phyloP scores from a whole-genome alignment of 2,113 vertebrate species.

The Xyrauchen texanus region DNA sequence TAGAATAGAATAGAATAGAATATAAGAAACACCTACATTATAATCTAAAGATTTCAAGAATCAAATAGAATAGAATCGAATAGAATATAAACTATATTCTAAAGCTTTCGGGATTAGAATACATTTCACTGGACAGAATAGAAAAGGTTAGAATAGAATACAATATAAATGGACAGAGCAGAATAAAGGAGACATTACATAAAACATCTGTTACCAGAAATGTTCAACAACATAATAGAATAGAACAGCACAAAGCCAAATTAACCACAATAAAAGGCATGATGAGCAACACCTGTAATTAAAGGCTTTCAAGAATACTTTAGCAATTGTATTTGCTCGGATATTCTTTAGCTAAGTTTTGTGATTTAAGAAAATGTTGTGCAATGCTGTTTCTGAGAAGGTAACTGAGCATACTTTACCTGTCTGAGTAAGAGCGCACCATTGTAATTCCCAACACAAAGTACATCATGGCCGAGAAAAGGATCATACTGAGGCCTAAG shows the following conservation, averaged over 20 bases:
- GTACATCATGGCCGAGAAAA: slow-evolving; percentile 91
- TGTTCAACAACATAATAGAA: no score
- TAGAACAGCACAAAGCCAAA: background rate
- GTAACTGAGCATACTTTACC: slow-evolving; percentile 70
- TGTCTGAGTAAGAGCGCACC: slow-evolving; percentile 88
- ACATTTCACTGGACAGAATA: no score
- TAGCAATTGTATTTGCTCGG: background rate
- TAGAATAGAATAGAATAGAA: background rate
- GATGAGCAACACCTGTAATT: no score
- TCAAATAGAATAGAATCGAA: background rate
- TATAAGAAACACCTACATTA: no score
- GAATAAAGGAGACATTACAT: no score
- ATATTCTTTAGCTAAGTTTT: background rate
- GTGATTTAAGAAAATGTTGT: background rate
- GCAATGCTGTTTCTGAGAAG: background rate
- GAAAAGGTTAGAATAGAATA: no score
- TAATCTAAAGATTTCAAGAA: background rate
- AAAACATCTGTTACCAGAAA: no score
- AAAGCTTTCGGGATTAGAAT: no score
- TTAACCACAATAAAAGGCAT: background rate
- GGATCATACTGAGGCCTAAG: slow-evolving; percentile 90
- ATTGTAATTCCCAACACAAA: slow-evolving; percentile 92
- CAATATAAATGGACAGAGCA: no score
- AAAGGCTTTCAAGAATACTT: background rate
- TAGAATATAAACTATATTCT: no score